Conservation (phyloP, 2,113 vertebrate genomes). For the Dasyornis broadbenti region DNA sequence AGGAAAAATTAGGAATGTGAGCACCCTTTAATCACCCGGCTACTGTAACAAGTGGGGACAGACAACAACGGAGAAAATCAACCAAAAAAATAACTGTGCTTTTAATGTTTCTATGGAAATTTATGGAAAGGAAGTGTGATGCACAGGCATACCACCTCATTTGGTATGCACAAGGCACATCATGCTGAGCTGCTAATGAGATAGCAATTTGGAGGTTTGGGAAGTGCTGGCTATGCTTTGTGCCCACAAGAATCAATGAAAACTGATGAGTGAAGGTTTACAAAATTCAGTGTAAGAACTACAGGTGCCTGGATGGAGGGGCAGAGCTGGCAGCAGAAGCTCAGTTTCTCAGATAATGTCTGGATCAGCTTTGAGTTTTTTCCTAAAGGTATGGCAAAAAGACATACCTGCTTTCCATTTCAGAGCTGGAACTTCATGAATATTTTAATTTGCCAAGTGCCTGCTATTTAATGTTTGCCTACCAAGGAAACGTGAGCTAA, state of each 20-base stretch:
- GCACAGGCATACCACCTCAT: neutral
- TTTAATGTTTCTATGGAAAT: neutral
- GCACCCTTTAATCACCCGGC: neutral
- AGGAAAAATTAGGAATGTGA: neutral
- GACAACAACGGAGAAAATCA: neutral
- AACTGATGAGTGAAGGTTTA: neutral
- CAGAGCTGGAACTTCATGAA: neutral
- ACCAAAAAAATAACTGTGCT: neutral
- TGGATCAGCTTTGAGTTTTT: neutral
- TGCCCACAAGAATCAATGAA: neutral
- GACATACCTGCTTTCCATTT: neutral
- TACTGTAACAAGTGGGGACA: neutral
- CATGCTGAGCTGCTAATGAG: slow-evolving; percentile 47
- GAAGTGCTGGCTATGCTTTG: neutral
- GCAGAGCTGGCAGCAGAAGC: neutral
- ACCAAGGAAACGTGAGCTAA: neutral
- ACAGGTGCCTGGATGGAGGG: neutral
- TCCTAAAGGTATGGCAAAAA: neutral
- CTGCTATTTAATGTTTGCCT: neutral
- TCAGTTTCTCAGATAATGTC: rapidly evolving
- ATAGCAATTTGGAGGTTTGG: neutral
- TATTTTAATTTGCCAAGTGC: neutral
- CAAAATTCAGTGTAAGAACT: neutral
- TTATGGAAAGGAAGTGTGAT: neutral
- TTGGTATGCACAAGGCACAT: neutral